phyloP scores from a whole-genome alignment of 1,140 invertebrate genomes.

The Popillia japonica region DNA sequence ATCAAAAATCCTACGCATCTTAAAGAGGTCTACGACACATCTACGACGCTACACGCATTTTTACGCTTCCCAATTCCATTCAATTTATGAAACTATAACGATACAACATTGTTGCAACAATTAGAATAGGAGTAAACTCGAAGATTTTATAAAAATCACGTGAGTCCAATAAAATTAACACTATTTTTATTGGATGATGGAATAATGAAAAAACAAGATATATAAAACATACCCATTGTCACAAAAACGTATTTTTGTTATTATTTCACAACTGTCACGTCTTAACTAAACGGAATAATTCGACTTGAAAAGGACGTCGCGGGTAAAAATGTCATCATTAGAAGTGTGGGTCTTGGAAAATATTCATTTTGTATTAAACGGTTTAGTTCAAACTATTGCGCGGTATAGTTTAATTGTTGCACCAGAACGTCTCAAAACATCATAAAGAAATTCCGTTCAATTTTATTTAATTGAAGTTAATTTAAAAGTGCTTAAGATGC shows the following conservation, averaged over 20 bases:
- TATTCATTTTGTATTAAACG: constrained; percentile 4
- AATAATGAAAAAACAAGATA: too few relatives aligned
- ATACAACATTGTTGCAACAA: too few relatives aligned
- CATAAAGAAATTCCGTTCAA: constrained; percentile 12
- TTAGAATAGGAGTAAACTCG: too few relatives aligned
- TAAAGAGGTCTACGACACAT: constrained; percentile 4
- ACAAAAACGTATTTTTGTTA: neutral
- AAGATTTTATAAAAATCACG: too few relatives aligned
- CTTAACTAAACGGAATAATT: neutral
- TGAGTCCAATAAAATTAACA: too few relatives aligned
- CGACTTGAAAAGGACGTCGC: neutral
- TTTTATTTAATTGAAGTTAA: constrained; percentile 14
- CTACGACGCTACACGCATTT: neutral
- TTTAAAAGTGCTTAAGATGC: constrained; percentile 18
- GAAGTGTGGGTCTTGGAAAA: neutral
- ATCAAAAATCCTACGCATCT: neutral
- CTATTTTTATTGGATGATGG: too few relatives aligned
- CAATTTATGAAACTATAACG: neutral
- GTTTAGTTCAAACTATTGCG: neutral
- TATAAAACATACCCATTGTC: neutral
- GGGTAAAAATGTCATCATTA: neutral
- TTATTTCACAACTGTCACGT: neutral
- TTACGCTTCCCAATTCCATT: neutral
- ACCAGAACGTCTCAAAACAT: neutral
- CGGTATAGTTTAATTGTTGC: constrained; percentile 10